These are phyloP conservation scores for Tupiocoris notatus DNA, from an alignment of 2,888 invertebrate genomes.

Conservation along the genomic window DNA sequence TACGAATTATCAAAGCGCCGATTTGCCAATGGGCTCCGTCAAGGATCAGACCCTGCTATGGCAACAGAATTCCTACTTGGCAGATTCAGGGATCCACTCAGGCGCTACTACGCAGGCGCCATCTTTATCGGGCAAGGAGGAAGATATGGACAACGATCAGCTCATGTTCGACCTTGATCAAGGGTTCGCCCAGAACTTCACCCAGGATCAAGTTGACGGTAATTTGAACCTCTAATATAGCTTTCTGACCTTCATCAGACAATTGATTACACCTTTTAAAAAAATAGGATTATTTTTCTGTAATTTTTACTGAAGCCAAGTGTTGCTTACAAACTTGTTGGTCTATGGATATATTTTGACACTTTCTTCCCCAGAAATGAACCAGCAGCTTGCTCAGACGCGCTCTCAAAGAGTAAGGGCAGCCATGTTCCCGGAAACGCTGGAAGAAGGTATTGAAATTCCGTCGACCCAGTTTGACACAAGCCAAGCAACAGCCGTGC, in stretches of 20 bases:
- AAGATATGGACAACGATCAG: conserved; percentile 87
- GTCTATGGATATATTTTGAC: too few species aligned
- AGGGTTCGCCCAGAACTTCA: conserved; percentile 85
- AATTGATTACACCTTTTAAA: too few species aligned
- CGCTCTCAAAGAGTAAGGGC: conserved; percentile 95
- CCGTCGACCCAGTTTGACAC: conserved; percentile 97
- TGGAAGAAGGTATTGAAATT: conserved; percentile 95
- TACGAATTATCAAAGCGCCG: conserved; percentile 70
- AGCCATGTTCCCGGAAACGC: conserved; percentile 98
- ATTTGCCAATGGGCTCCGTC: conserved; percentile 71
- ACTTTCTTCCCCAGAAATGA: conserved; percentile 89
- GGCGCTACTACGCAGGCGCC: conserved; percentile 93
- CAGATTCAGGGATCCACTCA: conserved; percentile 93
- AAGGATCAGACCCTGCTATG: conserved; percentile 91
- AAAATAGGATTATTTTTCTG: too few species aligned
- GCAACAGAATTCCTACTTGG: conserved; percentile 90
- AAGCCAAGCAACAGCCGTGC: conserved; percentile 92
- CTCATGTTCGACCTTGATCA: conserved; percentile 88
- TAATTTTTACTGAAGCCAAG: too few species aligned
- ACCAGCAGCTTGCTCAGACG: conserved; percentile 92
- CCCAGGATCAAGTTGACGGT: conserved; percentile 87
- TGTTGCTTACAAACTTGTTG: too few species aligned
- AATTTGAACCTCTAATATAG: too few species aligned
- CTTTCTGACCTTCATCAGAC: too few species aligned
- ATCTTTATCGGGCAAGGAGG: conserved; percentile 89